Conservation (phyloP, 2,113 vertebrate genomes). For the Syngnathus typhle region DNA sequence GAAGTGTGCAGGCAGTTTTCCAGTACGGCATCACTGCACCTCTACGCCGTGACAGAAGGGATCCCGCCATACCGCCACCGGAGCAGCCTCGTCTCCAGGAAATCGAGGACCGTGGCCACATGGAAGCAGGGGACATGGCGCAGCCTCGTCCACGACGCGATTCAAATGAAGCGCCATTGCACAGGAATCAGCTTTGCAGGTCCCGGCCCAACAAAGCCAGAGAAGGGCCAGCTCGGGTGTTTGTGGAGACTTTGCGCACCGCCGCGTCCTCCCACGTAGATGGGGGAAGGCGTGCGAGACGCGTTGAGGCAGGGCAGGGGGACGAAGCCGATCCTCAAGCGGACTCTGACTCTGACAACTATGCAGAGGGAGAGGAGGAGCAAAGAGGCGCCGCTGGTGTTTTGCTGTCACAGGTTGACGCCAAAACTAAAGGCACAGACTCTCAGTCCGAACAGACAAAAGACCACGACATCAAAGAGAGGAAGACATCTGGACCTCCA, state of each 20-base stretch:
- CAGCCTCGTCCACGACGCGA: not conserved
- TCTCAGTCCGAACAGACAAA: not conserved
- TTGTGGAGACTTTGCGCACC: slow-evolving; percentile 51
- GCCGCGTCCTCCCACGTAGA: slow-evolving; percentile 22
- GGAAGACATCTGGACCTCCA: no score
- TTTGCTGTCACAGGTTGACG: not conserved
- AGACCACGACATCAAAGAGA: slow-evolving; percentile 1
- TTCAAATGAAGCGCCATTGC: not conserved
- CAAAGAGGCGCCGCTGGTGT: not conserved
- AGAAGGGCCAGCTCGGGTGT: not conserved
- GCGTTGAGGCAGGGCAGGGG: not conserved
- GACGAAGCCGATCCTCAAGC: not conserved
- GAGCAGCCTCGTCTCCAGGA: not conserved
- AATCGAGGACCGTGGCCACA: not conserved
- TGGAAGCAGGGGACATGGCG: slow-evolving; percentile 33
- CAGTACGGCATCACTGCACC: slow-evolving; percentile 54
- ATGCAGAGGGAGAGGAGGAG: slow-evolving; percentile 13
- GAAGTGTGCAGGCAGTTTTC: slow-evolving; percentile 57
- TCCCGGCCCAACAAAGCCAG: slow-evolving; percentile 11
- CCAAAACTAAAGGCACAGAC: slow-evolving; percentile 1
- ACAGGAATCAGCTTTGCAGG: slow-evolving; percentile 24
- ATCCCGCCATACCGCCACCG: slow-evolving; percentile 40
- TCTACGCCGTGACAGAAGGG: slow-evolving; percentile 32
- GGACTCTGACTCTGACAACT: slow-evolving; percentile 21
- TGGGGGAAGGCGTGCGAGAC: rapidly evolving